Conservation (phyloP, 1,140 invertebrate genomes). For the Dinothrombium tinctorium region DNA sequence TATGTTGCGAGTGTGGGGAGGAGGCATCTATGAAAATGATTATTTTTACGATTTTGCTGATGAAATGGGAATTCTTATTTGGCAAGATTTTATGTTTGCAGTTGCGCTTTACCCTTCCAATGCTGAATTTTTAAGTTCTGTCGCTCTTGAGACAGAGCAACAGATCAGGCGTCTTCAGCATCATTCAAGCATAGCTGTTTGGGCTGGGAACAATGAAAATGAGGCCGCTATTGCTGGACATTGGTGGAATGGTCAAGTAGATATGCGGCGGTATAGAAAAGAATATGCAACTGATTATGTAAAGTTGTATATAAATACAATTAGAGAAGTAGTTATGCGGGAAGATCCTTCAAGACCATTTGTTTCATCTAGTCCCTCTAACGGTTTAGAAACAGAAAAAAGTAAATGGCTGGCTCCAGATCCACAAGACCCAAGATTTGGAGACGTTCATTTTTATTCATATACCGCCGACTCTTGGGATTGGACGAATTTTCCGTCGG, state of each 20-base stretch:
- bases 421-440: conserved; percentile 52
- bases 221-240: conserved; percentile 61
- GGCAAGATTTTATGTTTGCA: conserved; percentile 81
- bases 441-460: conserved; percentile 33
- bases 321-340: conserved; percentile 36
- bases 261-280: neutral
- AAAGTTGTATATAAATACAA: conserved; percentile 52
- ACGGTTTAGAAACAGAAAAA: conserved; percentile 47
- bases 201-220: conserved; percentile 93
- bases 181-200: conserved; percentile 62
- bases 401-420: conserved; percentile 48
- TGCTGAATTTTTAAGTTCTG: conserved; percentile 40
- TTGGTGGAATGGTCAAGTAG: conserved; percentile 31
- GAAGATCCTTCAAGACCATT: conserved; percentile 39
- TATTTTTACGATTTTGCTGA: conserved; percentile 54
- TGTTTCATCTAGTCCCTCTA: conserved; percentile 70
- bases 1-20: conserved; percentile 88
- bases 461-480: conserved; percentile 60
- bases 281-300: conserved; percentile 47
- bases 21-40: conserved; percentile 79
- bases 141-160: conserved; percentile 50
- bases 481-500: conserved; percentile 40
- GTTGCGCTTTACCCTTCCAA: conserved; percentile 77
- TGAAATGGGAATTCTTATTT: conserved; percentile 19
- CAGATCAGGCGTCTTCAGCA: conserved; percentile 59